phyloP scores from a whole-genome alignment of 2,888 invertebrate species.

The Altica lythri region DNA sequence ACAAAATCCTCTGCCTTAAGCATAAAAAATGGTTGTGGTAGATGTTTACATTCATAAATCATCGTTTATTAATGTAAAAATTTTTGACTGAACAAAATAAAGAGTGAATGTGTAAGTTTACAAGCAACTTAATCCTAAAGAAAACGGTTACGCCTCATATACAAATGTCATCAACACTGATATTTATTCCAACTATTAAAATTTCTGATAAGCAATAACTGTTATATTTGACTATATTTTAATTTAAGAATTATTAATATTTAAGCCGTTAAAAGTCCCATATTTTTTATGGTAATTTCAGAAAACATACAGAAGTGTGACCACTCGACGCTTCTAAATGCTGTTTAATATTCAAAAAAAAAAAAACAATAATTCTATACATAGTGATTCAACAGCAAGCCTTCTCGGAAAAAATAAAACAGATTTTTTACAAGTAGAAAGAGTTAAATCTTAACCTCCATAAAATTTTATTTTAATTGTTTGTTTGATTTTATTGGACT shows the following conservation, averaged over 20 bases:
- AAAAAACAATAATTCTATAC: constrained; percentile 3
- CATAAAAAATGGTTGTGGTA: constrained; percentile 1
- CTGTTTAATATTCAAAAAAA: constrained; percentile 1
- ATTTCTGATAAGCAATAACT: constrained; percentile 33
- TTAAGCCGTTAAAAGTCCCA: constrained; percentile 38
- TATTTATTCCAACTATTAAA: constrained; percentile 34
- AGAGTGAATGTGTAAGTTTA: constrained; percentile 17
- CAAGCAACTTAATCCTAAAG: constrained; percentile 12
- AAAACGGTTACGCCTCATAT: constrained; percentile 6
- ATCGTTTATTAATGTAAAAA: constrained; percentile 15
- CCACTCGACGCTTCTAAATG: constrained; percentile 26
- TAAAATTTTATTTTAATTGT: too few species aligned
- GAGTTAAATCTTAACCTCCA: too few species aligned
- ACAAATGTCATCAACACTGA: constrained; percentile 28
- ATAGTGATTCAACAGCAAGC: constrained; percentile 1
- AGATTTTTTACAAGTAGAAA: too few species aligned
- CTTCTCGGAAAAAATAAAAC: background rate
- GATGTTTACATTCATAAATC: constrained; percentile 7
- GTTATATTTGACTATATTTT: constrained; percentile 40
- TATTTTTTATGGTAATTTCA: constrained; percentile 42
- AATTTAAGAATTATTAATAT: constrained; percentile 44
- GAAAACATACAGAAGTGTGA: constrained; percentile 44
- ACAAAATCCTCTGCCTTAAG: constrained; percentile 2
- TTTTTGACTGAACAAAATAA: constrained; percentile 18
- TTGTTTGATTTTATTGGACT: too few species aligned